Evolutionary conservation across 2,797 vertebrate species (phyloP), one percentile per base, ranked within the genome.

Genomic region (Urophycis tenuis): DNA sequence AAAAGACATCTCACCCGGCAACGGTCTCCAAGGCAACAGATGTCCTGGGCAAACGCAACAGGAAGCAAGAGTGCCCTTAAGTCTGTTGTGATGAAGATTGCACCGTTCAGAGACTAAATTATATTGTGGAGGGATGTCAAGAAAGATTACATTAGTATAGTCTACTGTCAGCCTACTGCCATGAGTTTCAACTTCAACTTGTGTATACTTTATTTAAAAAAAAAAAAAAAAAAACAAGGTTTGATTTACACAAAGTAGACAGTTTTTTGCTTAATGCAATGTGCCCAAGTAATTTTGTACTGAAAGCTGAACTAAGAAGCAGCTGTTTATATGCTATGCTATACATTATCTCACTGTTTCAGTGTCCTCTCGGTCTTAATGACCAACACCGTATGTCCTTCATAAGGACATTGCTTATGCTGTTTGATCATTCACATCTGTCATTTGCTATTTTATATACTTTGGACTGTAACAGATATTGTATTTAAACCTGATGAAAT

Each of bases 31-130:
- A 94, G 93, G 78, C 93, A 92, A 74, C 90, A 88, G 3, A 94
- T 95, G 89, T 96, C 95, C 70, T 95, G 94, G 95, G 94, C 89
- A 74, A 91, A 92, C 10, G 89, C 91, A 88, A 86, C 89, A 14
- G 93, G 93, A 77, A 90, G 88, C 39, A 92, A 92, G 41, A 90
- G 89, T 77, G 92, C 94, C 0, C 85, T 95, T 74, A 94, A 90
- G 82, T 92, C 89, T 0, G 92, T 92, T 1, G 45, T 91, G 1
- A 91, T 96, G 83, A 94, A 95, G 87, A 95, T 96, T 17, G 91
- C 91, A 7, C 95, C 94, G 0, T 70, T 82, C 41, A 86, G 75
- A 0, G 60, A 78, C 80, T 3, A 81, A 90, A 1, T 82, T 81
- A 19, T 85, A 77, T 32, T 32, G 32, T 25, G 14, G 30, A 31